Conservation (phyloP, 2,888 invertebrate species). For the Andrena bucephala region DNA sequence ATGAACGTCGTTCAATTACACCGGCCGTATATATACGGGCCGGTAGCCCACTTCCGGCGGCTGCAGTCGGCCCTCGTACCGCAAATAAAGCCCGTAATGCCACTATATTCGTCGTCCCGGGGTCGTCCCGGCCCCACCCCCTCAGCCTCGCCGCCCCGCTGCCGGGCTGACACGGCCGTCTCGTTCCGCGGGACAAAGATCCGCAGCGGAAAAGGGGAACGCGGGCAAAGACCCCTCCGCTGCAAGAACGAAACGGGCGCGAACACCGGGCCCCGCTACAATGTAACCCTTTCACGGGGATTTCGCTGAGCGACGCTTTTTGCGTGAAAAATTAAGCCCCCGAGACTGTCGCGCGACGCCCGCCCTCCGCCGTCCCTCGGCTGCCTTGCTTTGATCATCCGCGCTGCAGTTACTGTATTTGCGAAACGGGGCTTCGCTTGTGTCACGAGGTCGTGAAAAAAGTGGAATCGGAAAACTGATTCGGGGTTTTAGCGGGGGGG, state of each 20-base stretch:
- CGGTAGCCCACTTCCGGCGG: constrained; percentile 5
- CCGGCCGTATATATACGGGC: constrained; percentile 31
- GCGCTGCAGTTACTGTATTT: constrained; percentile 39
- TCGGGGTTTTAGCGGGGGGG: not conserved
- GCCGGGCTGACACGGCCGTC: constrained; percentile 31
- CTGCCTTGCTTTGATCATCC: constrained; percentile 48
- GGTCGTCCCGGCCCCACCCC: constrained; percentile 8
- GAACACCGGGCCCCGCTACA: constrained; percentile 20
- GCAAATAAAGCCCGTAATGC: constrained; percentile 50
- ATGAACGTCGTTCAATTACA: constrained; percentile 71
- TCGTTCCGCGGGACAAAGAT: constrained; percentile 43
- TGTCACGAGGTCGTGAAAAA: constrained; percentile 24
- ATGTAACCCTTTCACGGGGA: constrained; percentile 39
- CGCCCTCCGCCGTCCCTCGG: constrained; percentile 27
- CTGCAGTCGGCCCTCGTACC: constrained; percentile 21
- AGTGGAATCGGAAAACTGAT: too few relatives aligned
- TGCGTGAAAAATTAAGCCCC: constrained; percentile 56
- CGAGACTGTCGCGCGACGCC: constrained; percentile 8
- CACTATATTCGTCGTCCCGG: constrained; percentile 25
- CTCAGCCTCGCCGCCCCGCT: constrained; percentile 10
- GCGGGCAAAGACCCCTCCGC: constrained; percentile 48
- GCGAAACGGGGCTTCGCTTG: constrained; percentile 6
- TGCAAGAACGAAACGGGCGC: constrained; percentile 25
- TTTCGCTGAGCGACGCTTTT: constrained; percentile 33
- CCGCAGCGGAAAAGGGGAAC: constrained; percentile 46